Evolutionary conservation across 1,140 invertebrate genomes (phyloP).

Genomic region (Drosophila tsacasi): DNA sequence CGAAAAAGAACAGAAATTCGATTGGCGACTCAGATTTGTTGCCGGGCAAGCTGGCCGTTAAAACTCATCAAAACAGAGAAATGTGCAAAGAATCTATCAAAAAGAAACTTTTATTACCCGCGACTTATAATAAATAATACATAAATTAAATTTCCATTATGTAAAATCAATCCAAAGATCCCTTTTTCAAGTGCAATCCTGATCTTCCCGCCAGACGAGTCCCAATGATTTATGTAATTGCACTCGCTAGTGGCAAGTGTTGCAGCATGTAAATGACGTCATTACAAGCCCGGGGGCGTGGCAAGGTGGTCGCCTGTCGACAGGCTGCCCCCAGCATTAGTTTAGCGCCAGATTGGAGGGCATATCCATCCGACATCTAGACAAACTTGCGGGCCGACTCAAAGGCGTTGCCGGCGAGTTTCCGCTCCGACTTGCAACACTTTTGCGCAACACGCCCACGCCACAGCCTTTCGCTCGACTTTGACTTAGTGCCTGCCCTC

Average conservation of each 20-base stretch:
- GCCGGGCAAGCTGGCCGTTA: not conserved
- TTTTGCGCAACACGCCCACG: conserved; percentile 34
- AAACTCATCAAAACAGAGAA: not conserved
- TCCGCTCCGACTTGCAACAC: conserved; percentile 47
- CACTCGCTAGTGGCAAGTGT: conserved; percentile 29
- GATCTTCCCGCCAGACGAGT: conserved; percentile 1
- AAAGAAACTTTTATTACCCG: not conserved
- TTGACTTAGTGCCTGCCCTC: conserved; percentile 33
- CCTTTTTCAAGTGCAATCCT: not conserved
- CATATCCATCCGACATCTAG: conserved; percentile 34
- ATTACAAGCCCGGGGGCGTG: conserved; percentile 58
- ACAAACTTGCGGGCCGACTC: conserved; percentile 33
- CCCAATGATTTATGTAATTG: conserved; percentile 52
- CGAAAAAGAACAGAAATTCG: conserved; percentile 22
- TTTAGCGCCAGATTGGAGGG: conserved; percentile 32
- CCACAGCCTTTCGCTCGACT: conserved; percentile 15
- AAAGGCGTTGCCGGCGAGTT: conserved; percentile 31
- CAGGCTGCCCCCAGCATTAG: conserved; percentile 42
- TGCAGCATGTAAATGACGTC: conserved; percentile 67
- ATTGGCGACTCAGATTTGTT: conserved; percentile 17
- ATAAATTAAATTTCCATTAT: not conserved
- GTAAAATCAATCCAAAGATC: not conserved
- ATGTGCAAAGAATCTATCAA: not conserved
- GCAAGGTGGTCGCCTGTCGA: conserved; percentile 26
- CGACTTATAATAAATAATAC: not conserved